Conservation (phyloP, 2,113 vertebrate genomes). For the Hemicordylus capensis region DNA sequence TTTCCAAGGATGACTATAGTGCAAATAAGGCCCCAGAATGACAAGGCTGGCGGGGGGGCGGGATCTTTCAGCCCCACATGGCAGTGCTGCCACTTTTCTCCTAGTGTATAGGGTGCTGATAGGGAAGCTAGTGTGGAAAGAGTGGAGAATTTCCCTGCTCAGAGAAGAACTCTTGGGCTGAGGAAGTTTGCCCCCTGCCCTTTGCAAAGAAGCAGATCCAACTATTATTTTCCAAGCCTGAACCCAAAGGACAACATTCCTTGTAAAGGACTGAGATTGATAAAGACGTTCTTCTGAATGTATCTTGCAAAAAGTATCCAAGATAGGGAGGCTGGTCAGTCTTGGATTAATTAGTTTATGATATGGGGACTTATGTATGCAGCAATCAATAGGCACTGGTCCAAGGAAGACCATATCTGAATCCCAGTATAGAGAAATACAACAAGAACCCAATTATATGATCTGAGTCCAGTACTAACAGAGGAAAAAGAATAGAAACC, state of each 20-base stretch:
- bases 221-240: no score
- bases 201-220: no score
- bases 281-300: background rate
- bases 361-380: background rate
- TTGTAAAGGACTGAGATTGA: background rate
- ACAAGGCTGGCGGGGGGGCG: no score
- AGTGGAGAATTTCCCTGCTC: no score
- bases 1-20: no score
- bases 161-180: no score
- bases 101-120: no score
- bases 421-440: background rate
- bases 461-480: background rate
- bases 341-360: background rate
- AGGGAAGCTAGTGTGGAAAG: no score
- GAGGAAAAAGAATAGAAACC: slow-evolving; percentile 14
- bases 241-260: background rate
- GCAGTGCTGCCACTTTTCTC: no score
- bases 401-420: background rate
- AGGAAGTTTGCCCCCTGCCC: no score
- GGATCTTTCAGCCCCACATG: no score
- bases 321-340: background rate
- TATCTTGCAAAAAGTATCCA: background rate
- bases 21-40: no score
- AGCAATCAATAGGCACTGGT: background rate
- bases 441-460: background rate